Evolutionary conservation across 2,888 invertebrate species (phyloP).

Genomic region (Cerastis rubricosa): DNA sequence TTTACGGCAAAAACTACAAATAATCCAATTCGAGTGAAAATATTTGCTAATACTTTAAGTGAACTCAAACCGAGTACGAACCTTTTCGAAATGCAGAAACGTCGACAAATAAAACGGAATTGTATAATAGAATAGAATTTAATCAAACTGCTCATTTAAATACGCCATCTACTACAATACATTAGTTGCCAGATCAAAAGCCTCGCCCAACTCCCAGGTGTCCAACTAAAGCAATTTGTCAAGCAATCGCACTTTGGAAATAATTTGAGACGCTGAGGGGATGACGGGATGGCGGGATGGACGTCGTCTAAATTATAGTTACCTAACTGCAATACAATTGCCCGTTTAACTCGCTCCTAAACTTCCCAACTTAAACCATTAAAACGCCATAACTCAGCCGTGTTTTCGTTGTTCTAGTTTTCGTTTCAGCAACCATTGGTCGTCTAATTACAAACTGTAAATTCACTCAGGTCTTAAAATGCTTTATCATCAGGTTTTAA

Average conservation of each 20-base stretch:
- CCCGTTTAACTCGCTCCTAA: constrained; percentile 68
- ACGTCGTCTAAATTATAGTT: constrained; percentile 73
- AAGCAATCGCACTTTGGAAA: constrained; percentile 60
- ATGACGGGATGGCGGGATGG: constrained; percentile 62
- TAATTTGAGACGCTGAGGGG: constrained; percentile 63
- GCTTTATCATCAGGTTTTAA: constrained; percentile 24
- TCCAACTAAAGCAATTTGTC: constrained; percentile 57
- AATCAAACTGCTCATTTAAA: constrained; percentile 21
- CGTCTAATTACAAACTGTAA: constrained; percentile 56
- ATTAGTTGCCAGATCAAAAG: constrained; percentile 43
- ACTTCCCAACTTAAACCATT: constrained; percentile 76
- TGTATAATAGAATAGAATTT: not conserved
- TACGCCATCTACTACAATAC: not conserved
- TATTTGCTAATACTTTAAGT: constrained; percentile 20
- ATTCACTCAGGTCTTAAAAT: constrained; percentile 37
- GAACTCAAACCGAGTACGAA: not conserved
- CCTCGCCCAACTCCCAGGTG: constrained; percentile 46
- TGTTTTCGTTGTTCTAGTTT: constrained; percentile 66
- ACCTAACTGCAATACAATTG: constrained; percentile 76
- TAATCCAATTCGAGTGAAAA: constrained; percentile 6
- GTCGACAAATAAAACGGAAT: not conserved
- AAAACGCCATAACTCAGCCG: constrained; percentile 72
- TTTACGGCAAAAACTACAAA: not conserved
- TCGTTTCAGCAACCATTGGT: constrained; percentile 63
- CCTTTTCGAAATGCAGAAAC: not conserved